A percentile compares a stretch with the other conserved stretches of the same genome.
Evolutionary conservation across 2,113 vertebrate species (phyloP).

Genomic region (Ceuthmochares aereus): DNA sequence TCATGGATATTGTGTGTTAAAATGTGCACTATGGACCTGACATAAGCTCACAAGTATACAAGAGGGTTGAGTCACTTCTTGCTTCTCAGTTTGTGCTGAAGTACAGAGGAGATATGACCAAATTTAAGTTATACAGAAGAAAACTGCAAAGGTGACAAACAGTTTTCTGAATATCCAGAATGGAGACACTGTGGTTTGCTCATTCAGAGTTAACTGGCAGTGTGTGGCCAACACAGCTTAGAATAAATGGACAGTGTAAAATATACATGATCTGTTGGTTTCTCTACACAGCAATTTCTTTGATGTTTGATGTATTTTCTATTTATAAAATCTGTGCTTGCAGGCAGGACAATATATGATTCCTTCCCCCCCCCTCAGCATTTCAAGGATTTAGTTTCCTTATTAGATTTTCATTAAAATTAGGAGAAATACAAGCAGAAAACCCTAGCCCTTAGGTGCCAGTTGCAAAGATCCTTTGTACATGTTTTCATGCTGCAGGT

Average conservation of each 20-base stretch:
- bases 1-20: neutral
- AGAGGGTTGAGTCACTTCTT: neutral
- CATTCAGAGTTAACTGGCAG: neutral
- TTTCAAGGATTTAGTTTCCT: constrained; percentile 61
- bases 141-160: neutral
- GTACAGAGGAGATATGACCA: neutral
- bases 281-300: constrained; percentile 5
- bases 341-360: constrained; percentile 16
- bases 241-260: constrained; percentile 23
- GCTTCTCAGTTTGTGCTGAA: neutral
- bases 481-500: neutral
- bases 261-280: constrained; percentile 35
- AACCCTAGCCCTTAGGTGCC: neutral
- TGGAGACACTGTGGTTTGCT: neutral
- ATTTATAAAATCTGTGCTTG: constrained; percentile 56
- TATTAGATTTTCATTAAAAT: constrained; percentile 42
- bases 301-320: constrained; percentile 42
- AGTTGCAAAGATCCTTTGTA: constrained; percentile 28
- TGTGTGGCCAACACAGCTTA: constrained; percentile 11
- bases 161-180: neutral
- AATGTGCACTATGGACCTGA: neutral
- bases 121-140: neutral
- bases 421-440: neutral
- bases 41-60: neutral
- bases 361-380: neutral